Percentiles rank a stretch among this genome's conserved stretches.
phyloP scores from a whole-genome alignment of 2,113 vertebrate genomes.

The Leucopsar rothschildi region DNA sequence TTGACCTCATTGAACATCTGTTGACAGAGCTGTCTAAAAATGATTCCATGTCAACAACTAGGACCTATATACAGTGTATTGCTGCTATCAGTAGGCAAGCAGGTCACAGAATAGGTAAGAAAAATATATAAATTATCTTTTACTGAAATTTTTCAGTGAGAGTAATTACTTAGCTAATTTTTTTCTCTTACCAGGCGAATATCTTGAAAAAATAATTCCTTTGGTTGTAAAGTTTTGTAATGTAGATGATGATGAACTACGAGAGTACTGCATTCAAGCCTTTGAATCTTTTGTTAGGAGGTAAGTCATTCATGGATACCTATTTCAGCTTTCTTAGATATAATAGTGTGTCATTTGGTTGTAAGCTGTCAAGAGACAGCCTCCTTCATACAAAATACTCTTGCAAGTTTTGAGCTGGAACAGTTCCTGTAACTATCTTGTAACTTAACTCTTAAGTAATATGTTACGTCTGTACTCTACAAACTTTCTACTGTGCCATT shows the following conservation, averaged over 20 bases:
- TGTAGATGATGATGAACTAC: slow-evolving; percentile 93
- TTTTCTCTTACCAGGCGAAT: slow-evolving; percentile 82
- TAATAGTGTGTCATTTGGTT: not conserved
- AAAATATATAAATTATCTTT: not conserved
- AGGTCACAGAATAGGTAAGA: slow-evolving; percentile 95
- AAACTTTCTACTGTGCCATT: not conserved
- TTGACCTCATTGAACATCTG: slow-evolving; percentile 97
- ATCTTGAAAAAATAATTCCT: slow-evolving; percentile 98
- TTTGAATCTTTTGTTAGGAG: slow-evolving; percentile 98
- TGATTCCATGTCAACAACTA: slow-evolving; percentile 98
- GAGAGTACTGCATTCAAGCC: slow-evolving; percentile 99
- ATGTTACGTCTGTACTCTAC: not conserved
- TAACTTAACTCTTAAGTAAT: not conserved
- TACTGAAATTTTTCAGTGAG: not conserved
- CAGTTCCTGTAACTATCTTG: not conserved
- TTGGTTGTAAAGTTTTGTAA: slow-evolving; percentile 99
- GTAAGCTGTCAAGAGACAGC: not conserved
- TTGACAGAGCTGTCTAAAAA: slow-evolving; percentile 94
- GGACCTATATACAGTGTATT: slow-evolving; percentile 98
- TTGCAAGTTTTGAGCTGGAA: not conserved
- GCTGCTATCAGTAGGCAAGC: slow-evolving; percentile 99
- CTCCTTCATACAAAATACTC: not conserved
- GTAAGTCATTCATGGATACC: slow-evolving; percentile 59
- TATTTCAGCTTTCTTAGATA: not conserved
- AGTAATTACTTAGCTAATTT: not conserved